Percentiles rank a stretch among this genome's conserved stretches.
Evolutionary conservation across 2,113 vertebrate genomes (phyloP).

Genomic region (Syngnathoides biaculeatus): DNA sequence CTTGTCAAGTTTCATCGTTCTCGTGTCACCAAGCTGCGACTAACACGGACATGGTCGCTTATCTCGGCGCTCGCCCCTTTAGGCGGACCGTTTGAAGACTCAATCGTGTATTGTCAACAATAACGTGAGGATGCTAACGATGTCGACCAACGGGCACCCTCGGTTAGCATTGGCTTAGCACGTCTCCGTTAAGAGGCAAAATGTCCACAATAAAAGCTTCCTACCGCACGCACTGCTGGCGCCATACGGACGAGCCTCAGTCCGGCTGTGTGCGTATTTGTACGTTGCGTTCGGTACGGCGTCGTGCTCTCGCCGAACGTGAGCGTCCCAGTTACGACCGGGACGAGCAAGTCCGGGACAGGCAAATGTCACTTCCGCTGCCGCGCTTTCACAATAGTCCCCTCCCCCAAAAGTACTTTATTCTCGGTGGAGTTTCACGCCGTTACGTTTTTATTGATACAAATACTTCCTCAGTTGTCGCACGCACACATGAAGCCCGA

Average conservation of each 20-base stretch:
- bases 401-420: no score
- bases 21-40: background rate
- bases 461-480: no score
- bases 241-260: constrained; percentile 20
- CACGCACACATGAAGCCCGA: no score
- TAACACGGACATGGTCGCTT: background rate
- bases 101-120: no score
- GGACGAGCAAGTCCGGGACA: background rate
- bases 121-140: background rate
- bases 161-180: constrained; percentile 43
- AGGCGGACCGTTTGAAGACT: background rate
- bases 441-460: no score
- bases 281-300: background rate
- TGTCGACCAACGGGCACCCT: background rate
- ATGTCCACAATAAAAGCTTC: background rate
- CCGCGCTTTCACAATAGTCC: background rate
- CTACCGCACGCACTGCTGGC: constrained; percentile 50
- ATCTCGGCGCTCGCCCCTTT: background rate
- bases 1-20: background rate
- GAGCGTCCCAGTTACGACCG: background rate
- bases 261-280: background rate
- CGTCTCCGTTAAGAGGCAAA: background rate
- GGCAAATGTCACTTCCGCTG: background rate
- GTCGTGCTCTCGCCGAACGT: background rate
- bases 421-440: no score